Evolutionary conservation across 1,140 invertebrate species (phyloP), one percentile per base, ranked within the genome.

Genomic region (Phortica variegata): DNA sequence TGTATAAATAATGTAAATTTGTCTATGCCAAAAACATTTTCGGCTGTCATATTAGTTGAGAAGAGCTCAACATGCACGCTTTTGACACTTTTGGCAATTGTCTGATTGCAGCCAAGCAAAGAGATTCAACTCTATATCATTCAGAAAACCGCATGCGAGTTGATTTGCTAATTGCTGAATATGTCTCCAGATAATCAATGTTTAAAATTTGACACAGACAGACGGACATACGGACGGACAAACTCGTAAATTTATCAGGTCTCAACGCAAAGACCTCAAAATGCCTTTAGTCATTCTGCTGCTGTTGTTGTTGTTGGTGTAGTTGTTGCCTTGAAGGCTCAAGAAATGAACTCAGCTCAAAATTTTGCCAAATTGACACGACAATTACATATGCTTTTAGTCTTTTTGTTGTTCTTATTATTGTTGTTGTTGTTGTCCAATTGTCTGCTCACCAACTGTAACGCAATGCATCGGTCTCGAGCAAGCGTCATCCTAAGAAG

Each of bases 161-260:
- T 73, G 70, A 73, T 73, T 73, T 73, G 70, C 70, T 73, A 73
- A 73, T 73, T 73, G 70, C 70, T 70, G 62, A 66, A 73, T 68
- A 73, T 70, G 70, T 73, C 69, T 73, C 65, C 70, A 73, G 70
- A 73, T 73, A 73, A 73, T 73, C 70, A 70, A 66, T 73, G 61
- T 70, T 69, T 66, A 59, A 73, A 62, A 66, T 66, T 63, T 73
- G 63, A 68, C 63, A 68, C 45, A 49, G 51, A 55, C 49, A 38
- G 23, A 26, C 23, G 23, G 23, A 26, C 23, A 26, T 5, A 26
- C 23, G 10, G 23, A 26, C 23, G 10, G 23, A 26, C 23, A 10
- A 26, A n/a, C n/a, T n/a, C n/a, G n/a, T n/a, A n/a, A n/a, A n/a
- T n/a, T n/a, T n/a, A n/a, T n/a, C 43, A 52, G 29, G 29, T 33